phyloP scores from a whole-genome alignment of 2,113 vertebrate species.

The Aramus guarauna region DNA sequence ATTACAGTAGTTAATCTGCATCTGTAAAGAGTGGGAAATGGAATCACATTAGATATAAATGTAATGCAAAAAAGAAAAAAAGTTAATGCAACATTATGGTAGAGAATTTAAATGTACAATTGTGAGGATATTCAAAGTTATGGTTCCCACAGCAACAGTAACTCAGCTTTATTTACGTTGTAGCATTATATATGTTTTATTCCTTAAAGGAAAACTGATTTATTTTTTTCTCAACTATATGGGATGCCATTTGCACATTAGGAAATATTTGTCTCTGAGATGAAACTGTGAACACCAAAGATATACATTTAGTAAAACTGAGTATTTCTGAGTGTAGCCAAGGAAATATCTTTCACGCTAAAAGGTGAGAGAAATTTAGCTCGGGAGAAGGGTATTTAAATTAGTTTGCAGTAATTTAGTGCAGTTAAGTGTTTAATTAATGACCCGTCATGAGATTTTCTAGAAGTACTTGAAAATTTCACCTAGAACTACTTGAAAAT shows the following conservation, averaged over 20 bases:
- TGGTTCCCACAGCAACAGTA: slow-evolving; percentile 59
- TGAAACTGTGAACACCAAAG: neutral
- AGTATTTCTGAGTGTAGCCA: neutral
- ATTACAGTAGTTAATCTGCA: slow-evolving; percentile 73
- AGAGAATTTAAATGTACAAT: slow-evolving; percentile 60
- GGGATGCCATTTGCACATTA: neutral
- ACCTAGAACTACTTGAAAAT: neutral
- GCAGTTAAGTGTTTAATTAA: neutral
- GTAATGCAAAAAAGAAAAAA: slow-evolving; percentile 62
- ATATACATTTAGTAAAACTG: neutral
- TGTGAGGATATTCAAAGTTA: slow-evolving; percentile 59
- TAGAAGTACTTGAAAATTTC: neutral
- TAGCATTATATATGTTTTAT: slow-evolving; percentile 23
- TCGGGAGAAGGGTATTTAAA: neutral
- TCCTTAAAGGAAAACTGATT: slow-evolving; percentile 27
- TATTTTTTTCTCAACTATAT: neutral
- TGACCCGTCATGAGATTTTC: neutral
- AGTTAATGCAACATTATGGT: slow-evolving; percentile 64
- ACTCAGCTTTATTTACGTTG: slow-evolving; percentile 3
- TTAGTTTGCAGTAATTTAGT: neutral
- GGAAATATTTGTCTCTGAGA: neutral
- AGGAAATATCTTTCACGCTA: neutral
- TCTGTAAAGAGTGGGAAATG: slow-evolving; percentile 74
- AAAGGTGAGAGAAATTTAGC: neutral
- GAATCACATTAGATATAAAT: slow-evolving; percentile 76